A percentile compares a stretch with the other conserved stretches of the same genome.
Evolutionary conservation across 2,797 vertebrate species (phyloP).

Genomic region (Periparus ater): DNA sequence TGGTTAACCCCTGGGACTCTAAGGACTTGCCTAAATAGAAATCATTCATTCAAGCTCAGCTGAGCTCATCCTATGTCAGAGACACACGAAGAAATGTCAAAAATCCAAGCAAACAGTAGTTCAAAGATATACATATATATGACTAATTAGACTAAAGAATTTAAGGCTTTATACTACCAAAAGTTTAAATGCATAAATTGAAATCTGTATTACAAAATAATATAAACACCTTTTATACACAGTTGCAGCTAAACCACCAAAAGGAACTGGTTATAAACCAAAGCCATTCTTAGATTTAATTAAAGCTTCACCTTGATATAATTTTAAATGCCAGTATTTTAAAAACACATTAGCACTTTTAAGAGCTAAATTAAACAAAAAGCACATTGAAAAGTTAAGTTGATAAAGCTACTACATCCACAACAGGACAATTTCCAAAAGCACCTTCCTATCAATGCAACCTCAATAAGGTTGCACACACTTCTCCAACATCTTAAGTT

Average conservation of each 20-base stretch:
- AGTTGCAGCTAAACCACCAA: neutral
- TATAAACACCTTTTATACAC: neutral
- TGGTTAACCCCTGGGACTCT: neutral
- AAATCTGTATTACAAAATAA: neutral
- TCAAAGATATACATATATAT: rapidly evolving
- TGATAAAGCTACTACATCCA: neutral
- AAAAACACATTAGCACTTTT: neutral
- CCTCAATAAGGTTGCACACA: neutral
- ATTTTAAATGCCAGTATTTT: neutral
- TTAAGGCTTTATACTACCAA: neutral
- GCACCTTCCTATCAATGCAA: neutral
- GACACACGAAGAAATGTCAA: neutral
- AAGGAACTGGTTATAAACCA: neutral
- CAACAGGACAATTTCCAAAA: neutral
- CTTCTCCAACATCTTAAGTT: neutral
- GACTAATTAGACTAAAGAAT: neutral
- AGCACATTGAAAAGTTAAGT: neutral
- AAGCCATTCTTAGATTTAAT: neutral
- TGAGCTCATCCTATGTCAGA: neutral
- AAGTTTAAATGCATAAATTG: neutral
- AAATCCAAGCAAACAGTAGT: neutral
- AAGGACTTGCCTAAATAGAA: neutral
- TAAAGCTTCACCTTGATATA: neutral
- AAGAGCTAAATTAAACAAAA: neutral
- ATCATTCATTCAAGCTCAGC: neutral